These are phyloP conservation scores for Lasioglossum oenotherae DNA, from an alignment of 2,888 invertebrate genomes.

Conservation along the genomic window DNA sequence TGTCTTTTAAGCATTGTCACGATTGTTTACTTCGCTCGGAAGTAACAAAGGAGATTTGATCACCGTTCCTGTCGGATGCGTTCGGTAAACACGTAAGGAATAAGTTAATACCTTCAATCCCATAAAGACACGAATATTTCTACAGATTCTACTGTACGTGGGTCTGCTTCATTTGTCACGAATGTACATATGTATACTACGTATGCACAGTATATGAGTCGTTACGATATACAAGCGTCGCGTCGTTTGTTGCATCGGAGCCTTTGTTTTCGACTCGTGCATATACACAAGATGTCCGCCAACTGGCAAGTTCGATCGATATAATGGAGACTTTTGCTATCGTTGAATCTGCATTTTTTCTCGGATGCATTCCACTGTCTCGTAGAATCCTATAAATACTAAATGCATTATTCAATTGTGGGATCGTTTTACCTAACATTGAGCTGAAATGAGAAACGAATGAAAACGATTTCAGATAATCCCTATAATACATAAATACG, in stretches of 20 bases:
- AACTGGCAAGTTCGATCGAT: neutral
- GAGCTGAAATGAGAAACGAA: neutral
- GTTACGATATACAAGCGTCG: neutral
- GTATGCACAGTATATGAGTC: neutral
- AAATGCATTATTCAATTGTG: neutral
- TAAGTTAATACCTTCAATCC: neutral
- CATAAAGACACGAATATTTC: neutral
- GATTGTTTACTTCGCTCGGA: neutral
- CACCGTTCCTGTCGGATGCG: neutral
- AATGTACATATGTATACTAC: neutral
- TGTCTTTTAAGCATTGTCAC: neutral
- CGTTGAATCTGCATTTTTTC: neutral
- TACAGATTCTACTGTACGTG: neutral
- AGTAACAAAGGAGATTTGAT: neutral
- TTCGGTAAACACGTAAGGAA: neutral
- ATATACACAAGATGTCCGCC: neutral
- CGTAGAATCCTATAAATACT: neutral
- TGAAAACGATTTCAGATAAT: neutral
- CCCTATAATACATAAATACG: neutral
- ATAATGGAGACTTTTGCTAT: neutral
- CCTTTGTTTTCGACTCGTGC: conserved; percentile 7
- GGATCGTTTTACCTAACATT: neutral
- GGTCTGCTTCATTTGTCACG: neutral
- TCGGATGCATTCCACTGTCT: neutral
- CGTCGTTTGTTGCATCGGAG: neutral